These are phyloP conservation scores for Lithobates sylvaticus DNA, from an alignment of 2,797 vertebrate species.

Conservation along the genomic window DNA sequence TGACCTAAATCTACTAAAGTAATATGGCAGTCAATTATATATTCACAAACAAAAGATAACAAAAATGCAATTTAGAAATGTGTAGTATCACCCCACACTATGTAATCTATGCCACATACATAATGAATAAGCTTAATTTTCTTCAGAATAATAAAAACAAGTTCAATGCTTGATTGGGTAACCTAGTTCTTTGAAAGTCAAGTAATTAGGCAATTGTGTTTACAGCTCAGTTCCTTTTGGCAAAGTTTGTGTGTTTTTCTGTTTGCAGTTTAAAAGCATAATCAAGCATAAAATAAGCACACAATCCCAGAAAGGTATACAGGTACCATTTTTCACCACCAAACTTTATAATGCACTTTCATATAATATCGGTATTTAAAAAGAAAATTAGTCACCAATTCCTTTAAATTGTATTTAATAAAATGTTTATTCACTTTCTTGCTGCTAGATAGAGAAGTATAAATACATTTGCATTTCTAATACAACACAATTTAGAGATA, in stretches of 20 bases:
- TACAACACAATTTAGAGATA: neutral
- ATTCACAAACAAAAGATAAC: neutral
- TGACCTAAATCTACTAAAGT: neutral
- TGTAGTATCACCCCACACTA: neutral
- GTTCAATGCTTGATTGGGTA: neutral
- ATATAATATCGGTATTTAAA: neutral
- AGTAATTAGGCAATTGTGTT: constrained; percentile 5
- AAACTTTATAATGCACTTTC: neutral
- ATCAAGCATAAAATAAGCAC: neutral
- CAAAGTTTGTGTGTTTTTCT: neutral
- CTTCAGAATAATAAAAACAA: neutral
- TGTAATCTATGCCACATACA: neutral
- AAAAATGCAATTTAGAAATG: neutral
- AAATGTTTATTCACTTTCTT: constrained; percentile 17
- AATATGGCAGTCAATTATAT: neutral
- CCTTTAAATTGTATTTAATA: neutral
- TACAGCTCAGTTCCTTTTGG: neutral
- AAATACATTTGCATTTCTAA: constrained; percentile 14
- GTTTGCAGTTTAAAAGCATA: neutral
- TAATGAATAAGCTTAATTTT: neutral
- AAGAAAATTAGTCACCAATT: neutral
- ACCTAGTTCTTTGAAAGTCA: constrained; percentile 9
- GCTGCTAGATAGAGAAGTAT: neutral
- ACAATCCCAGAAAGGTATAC: neutral
- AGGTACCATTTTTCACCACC: neutral